These are phyloP conservation scores for Tenthredo scrophulariae DNA, from an alignment of 2,888 invertebrate genomes.

Conservation along the genomic window DNA sequence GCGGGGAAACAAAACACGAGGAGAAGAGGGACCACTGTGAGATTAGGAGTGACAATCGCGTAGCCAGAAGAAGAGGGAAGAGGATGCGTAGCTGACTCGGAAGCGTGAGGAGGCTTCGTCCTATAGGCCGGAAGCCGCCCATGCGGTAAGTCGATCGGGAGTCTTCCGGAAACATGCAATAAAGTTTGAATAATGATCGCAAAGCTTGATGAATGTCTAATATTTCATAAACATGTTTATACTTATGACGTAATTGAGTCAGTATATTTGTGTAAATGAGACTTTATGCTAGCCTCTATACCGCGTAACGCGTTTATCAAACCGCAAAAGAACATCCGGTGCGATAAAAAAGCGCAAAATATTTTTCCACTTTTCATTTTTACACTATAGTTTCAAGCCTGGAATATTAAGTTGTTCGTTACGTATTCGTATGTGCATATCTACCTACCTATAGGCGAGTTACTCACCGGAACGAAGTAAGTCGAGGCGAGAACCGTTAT, in stretches of 20 bases:
- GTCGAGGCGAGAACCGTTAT: conserved; percentile 7
- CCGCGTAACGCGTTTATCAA: neutral
- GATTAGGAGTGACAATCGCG: neutral
- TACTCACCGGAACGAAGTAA: neutral
- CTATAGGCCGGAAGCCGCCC: conserved; percentile 43
- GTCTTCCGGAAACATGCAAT: neutral
- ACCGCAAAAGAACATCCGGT: neutral
- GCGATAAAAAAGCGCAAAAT: neutral
- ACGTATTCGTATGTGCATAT: neutral
- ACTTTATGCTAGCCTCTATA: neutral
- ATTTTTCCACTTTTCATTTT: neutral
- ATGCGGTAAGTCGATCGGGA: conserved; percentile 46
- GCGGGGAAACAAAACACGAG: neutral
- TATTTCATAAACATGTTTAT: neutral
- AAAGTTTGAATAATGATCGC: neutral
- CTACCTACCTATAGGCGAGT: neutral
- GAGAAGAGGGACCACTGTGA: conserved; percentile 11
- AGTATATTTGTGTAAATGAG: neutral
- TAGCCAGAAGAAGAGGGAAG: conserved; percentile 27
- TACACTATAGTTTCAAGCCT: neutral
- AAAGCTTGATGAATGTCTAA: neutral
- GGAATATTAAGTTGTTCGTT: neutral
- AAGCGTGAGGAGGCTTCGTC: conserved; percentile 26
- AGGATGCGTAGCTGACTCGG: conserved; percentile 48
- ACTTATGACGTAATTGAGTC: neutral